A percentile compares a stretch with the other conserved stretches of the same genome.
These are phyloP conservation scores for Agelas oroides DNA, from an alignment of 37 sponge, comb jelly and placozoan species.

Conservation along the genomic window DNA sequence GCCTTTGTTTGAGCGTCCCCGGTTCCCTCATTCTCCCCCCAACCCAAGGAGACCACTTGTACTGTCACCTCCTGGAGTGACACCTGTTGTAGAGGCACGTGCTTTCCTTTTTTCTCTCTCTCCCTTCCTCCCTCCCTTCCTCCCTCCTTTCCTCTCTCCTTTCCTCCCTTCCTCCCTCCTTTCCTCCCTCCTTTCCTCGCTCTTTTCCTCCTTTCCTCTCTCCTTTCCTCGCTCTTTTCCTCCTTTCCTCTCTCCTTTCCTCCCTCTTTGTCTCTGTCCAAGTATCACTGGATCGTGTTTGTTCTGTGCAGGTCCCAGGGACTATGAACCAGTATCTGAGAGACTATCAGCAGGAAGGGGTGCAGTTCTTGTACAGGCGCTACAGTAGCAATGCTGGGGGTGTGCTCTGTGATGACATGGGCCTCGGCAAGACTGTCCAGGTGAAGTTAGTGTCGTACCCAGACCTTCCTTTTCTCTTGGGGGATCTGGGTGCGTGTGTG, in stretches of 20 bases:
- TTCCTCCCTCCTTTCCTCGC: no score
- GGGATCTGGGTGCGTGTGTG: no score
- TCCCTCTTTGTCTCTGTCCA: no score
- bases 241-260: neutral
- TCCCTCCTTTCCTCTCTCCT: neutral
- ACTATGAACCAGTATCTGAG: constrained; percentile 60
- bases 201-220: neutral
- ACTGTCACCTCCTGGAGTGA: constrained; percentile 15
- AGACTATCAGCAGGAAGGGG: constrained; percentile 65
- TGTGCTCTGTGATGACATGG: constrained; percentile 83
- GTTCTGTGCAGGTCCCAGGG: constrained; percentile 50
- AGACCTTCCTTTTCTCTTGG: no score
- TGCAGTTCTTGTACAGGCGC: constrained; percentile 43
- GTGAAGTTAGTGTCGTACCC: neutral
- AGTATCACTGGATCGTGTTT: no score
- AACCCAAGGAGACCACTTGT: neutral
- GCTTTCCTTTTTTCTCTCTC: neutral
- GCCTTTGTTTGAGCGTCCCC: constrained; percentile 22
- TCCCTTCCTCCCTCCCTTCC: neutral
- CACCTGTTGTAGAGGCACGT: constrained; percentile 22
- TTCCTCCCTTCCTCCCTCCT: neutral
- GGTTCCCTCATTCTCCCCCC: constrained; percentile 35
- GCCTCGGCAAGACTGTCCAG: constrained; percentile 85
- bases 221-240: neutral
- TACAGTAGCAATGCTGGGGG: constrained; percentile 22